Base-by-base conservation (phyloP, 2,888 invertebrate genomes). In the Napeogenes sylphis region DNA sequence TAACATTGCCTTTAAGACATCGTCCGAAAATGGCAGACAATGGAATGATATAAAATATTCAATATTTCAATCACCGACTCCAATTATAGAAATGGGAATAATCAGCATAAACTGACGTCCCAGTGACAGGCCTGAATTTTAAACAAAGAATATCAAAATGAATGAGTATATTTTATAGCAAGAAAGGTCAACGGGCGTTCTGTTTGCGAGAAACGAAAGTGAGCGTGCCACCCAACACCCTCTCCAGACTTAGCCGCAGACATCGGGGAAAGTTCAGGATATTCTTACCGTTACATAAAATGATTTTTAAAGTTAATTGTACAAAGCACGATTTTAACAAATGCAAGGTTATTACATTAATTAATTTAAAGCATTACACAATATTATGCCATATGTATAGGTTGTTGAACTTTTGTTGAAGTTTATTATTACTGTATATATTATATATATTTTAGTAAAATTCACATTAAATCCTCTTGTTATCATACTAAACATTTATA, bases 171-270 rank as follows among this genome's bases (percentile, higher is more conserved):
- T 68, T 61, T 69, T 63, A 65, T 62, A 65, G 57, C 63, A 68
- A 66, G 73, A 77, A 82, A 81, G 80, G 81, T 82, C 81, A 79
- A 69, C 71, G 69, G 65, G 60, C 75, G 75, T 72, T 69, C 63
- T 68, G 70, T 73, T 71, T 68, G 71, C 63, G 75, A 21, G 21
- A 71, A 77, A 75, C 70, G 87, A 87, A 85, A 87, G 86, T 82
- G 83, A 87, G 85, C 75, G 81, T 83, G 65, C 72, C 67, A 64
- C 70, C 71, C 66, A 51, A 68, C 73, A 62, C 68, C 71, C 70
- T 65, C 65, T 73, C 72, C 71, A 73, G 75, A 69, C 71, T 68
- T 69, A 75, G 74, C 77, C 80, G 74, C 84, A 83, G 80, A 81
- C 81, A 77, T 73, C 76, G 78, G 84, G 75, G 83, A 84, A 75